Base-by-base conservation (phyloP, 2,113 vertebrate species). In the Hydrolagus affinis region DNA sequence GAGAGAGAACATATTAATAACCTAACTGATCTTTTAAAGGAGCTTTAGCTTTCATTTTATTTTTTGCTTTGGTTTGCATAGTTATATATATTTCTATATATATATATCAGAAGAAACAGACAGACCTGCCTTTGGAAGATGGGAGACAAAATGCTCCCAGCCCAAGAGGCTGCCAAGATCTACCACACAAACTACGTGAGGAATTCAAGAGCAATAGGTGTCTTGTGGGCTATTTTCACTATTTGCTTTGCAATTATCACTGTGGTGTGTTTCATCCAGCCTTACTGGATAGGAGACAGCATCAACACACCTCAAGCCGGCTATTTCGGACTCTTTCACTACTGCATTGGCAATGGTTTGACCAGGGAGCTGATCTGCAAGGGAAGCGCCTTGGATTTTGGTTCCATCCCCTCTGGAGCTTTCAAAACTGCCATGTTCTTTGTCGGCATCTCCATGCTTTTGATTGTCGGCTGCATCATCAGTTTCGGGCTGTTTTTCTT, bases 351-450 rank as follows among this genome's bases (percentile, higher is more conserved):
- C 86, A 98, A 98, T 86, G 96, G 96, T 87, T 94, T 99, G 85
- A 97, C 97, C 6, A 95, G 96, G 0, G 97, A 99, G 91, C 95
- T 98, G 89, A 96, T 94, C 89, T 99, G 98, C 90, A 98, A 98
- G 88, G 98, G 97, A 28, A 96, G 97, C 86, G 95, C 96, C 0
- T 92, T 99, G 86, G 97, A 99, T 88, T 99, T 99, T 86, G 93
- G 95, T 85, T 96, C 96, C 88, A 97, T 99, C 89, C 97, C 97
- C 1, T 99, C 97, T 8, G 96, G 97, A 1, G 98, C 97, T 70
- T 99, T 98, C 90, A 99, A 98, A 90, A 99, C 97, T 0, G 96
- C 97, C 86, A 98, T 98, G 97, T 98, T 99, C 93, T 99, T 99
- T 71, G 94, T 99, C 28, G 97, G 97, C 68, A 90, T 98, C 89